Evolutionary conservation across 2,113 vertebrate species (phyloP).

Genomic region (Nesoenas mayeri): DNA sequence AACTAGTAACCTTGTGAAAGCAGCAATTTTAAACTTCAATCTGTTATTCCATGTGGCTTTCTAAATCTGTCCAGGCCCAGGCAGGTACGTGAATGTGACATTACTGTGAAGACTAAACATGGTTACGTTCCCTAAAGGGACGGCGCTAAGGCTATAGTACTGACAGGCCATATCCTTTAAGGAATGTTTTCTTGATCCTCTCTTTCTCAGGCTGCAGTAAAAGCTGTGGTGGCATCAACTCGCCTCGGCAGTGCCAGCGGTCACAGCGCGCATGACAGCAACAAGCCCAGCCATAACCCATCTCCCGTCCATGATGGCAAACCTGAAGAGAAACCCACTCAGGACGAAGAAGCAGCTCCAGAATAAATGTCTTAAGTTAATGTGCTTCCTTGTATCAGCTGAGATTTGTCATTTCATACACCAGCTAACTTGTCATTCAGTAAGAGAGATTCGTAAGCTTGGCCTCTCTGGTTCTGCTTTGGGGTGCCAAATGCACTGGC

Average conservation of each 20-base stretch:
- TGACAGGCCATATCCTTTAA: neutral
- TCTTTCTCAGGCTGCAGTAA: slow-evolving; percentile 82
- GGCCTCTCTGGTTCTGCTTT: slow-evolving; percentile 69
- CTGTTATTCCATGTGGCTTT: neutral
- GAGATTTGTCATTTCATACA: slow-evolving; percentile 43
- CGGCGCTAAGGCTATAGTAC: fast-evolving
- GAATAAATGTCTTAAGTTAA: slow-evolving; percentile 68
- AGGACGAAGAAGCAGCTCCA: slow-evolving; percentile 42
- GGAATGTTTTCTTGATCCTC: neutral
- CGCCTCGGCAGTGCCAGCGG: slow-evolving; percentile 80
- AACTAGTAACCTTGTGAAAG: neutral
- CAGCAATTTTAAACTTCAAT: neutral
- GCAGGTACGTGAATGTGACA: too few species aligned
- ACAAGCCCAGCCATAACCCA: slow-evolving; percentile 59
- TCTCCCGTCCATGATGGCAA: slow-evolving; percentile 36
- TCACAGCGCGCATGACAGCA: slow-evolving; percentile 72
- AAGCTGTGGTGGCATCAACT: slow-evolving; percentile 88
- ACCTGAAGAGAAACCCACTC: slow-evolving; percentile 3
- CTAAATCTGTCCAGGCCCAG: neutral
- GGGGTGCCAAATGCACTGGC: slow-evolving; percentile 57
- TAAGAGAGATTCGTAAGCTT: slow-evolving; percentile 70
- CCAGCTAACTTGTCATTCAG: slow-evolving; percentile 68
- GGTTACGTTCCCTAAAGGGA: fast-evolving
- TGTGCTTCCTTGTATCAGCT: neutral
- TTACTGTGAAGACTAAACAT: fast-evolving